Conservation (phyloP, 2,797 vertebrate species). For the Labeo calbasu region DNA sequence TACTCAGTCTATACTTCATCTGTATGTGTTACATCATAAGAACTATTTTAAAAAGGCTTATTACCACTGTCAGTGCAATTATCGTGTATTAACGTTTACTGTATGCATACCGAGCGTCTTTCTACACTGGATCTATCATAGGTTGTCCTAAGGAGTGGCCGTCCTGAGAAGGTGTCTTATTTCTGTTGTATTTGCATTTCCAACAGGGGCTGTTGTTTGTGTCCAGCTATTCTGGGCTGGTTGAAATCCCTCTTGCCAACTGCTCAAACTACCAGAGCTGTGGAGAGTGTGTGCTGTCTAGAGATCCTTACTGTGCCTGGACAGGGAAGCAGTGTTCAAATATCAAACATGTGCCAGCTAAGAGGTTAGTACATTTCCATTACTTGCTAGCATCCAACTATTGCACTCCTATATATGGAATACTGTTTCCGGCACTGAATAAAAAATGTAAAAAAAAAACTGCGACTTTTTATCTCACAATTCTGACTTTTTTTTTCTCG, state of each 20-base stretch:
- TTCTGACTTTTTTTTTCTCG: no score
- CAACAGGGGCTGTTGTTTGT: conserved; percentile 87
- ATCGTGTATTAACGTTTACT: conserved; percentile 10
- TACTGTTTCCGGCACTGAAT: no score
- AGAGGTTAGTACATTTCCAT: conserved; percentile 67
- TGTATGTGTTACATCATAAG: conserved; percentile 4
- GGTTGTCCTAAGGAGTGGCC: not conserved
- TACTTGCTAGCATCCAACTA: not conserved
- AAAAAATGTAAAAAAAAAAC: no score
- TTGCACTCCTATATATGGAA: not conserved
- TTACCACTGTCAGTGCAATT: conserved; percentile 13
- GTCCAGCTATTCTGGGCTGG: conserved; percentile 84
- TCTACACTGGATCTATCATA: not conserved
- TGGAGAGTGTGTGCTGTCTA: conserved; percentile 91
- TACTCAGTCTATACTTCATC: conserved; percentile 18
- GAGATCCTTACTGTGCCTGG: conserved; percentile 98
- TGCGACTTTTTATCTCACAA: no score
- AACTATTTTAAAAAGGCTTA: conserved; percentile 10
- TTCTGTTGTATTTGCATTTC: conserved; percentile 28
- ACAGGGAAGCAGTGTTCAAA: conserved; percentile 78
- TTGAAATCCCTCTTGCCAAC: conserved; percentile 91
- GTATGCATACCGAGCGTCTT: not conserved
- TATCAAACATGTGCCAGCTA: conserved; percentile 68
- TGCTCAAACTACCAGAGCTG: conserved; percentile 93
- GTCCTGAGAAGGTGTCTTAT: conserved; percentile 5